Percentiles rank a stretch among this genome's conserved stretches.
Conservation (phyloP, 1,140 invertebrate species). For the Drosophila repletoides region DNA sequence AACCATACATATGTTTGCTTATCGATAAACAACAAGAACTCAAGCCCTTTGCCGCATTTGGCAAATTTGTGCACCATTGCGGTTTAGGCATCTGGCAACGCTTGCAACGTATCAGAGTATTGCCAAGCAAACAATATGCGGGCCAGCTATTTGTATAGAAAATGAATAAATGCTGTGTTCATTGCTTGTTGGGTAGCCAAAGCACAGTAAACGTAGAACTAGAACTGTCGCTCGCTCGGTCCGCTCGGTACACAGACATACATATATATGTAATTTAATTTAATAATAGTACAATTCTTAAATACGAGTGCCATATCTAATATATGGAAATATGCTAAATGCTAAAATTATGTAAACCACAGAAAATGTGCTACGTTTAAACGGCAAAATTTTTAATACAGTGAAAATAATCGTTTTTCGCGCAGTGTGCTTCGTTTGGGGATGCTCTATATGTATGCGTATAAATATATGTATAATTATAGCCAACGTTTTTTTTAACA, state of each 20-base stretch:
- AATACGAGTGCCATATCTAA: conserved; percentile 15
- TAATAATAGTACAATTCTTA: conserved; percentile 45
- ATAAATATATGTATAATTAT: conserved; percentile 31
- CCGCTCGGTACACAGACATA: too few relatives aligned
- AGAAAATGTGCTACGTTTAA: conserved; percentile 24
- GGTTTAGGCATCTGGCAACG: conserved; percentile 83
- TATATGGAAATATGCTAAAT: conserved; percentile 24
- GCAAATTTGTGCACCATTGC: conserved; percentile 89
- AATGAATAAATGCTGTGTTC: conserved; percentile 87
- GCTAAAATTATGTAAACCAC: conserved; percentile 35
- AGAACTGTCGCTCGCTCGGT: conserved; percentile 44
- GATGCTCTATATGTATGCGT: conserved; percentile 39
- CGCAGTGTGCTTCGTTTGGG: conserved; percentile 43
- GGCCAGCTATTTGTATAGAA: not conserved
- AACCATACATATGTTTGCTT: not conserved
- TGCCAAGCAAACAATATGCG: conserved; percentile 34
- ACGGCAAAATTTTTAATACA: conserved; percentile 18
- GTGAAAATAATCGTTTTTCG: conserved; percentile 39
- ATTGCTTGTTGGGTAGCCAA: conserved; percentile 45
- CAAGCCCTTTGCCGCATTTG: conserved; percentile 85
- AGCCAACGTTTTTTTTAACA: conserved; percentile 22
- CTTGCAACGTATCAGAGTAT: conserved; percentile 1
- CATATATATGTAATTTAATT: conserved; percentile 49
- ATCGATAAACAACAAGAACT: not conserved
- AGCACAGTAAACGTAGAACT: conserved; percentile 31